phyloP scores from a whole-genome alignment of 2,113 vertebrate species.

The Mormyrus lacerda region DNA sequence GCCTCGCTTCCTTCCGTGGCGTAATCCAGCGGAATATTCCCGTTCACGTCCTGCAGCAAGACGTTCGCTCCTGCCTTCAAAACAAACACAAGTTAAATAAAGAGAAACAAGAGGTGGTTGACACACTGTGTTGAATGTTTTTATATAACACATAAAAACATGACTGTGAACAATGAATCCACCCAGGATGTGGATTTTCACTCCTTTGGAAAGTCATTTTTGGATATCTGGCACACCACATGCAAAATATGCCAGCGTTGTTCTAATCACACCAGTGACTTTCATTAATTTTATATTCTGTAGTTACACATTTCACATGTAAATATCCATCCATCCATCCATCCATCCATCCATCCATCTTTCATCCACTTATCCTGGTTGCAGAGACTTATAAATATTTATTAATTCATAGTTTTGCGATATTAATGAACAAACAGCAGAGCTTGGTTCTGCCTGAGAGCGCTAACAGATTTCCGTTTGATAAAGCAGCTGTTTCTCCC shows the following conservation, averaged over 20 bases:
- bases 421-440: neutral
- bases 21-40: conserved; percentile 82
- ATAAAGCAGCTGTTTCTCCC: neutral
- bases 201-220: neutral
- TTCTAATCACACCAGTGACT: neutral
- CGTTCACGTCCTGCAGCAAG: conserved; percentile 83
- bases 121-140: neutral
- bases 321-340: neutral
- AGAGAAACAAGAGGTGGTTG: neutral
- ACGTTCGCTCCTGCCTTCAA: conserved; percentile 80
- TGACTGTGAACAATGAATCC: neutral
- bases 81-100: neutral
- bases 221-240: neutral
- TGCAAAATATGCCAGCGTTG: neutral
- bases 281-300: neutral
- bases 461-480: neutral
- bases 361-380: neutral
- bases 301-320: neutral
- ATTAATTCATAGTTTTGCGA: neutral
- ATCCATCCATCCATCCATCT: neutral
- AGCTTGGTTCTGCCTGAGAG: neutral
- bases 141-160: neutral
- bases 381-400: conserved; percentile 13
- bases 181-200: neutral
- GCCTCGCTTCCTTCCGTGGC: conserved; percentile 80